A percentile compares a stretch with the other conserved stretches of the same genome.
These are phyloP conservation scores for Melanerpes formicivorus DNA, from an alignment of 2,113 vertebrate genomes.

Conservation along the genomic window DNA sequence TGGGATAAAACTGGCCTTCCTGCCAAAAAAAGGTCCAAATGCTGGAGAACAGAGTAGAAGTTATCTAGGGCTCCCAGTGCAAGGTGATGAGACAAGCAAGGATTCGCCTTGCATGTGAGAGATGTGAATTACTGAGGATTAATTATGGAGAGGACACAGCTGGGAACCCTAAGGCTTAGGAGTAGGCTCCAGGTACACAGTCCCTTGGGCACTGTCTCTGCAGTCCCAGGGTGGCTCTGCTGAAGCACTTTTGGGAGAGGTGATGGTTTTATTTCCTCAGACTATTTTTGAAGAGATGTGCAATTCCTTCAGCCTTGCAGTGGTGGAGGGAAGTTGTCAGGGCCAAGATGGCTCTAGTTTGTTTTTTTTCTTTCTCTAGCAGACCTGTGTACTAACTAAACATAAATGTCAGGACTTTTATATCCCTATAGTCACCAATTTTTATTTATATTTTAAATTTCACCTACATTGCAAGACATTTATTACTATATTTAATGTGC, in stretches of 20 bases:
- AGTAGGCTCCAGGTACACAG: not conserved
- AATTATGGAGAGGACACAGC: not conserved
- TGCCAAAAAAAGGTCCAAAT: not conserved
- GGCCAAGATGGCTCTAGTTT: not conserved
- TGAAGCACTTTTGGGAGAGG: not conserved
- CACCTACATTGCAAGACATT: conserved; percentile 15
- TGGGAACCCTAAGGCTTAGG: not conserved
- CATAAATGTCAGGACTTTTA: conserved; percentile 19
- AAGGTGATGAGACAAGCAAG: not conserved
- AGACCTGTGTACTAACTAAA: not conserved
- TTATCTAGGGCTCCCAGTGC: fast-evolving
- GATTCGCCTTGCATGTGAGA: not conserved
- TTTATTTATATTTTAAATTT: conserved; percentile 41
- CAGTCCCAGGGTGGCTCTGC: not conserved
- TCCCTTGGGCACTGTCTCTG: not conserved
- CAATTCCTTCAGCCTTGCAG: not conserved
- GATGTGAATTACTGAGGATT: not conserved
- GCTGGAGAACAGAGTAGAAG: not conserved
- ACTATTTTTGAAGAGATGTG: not conserved
- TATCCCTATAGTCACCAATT: not conserved
- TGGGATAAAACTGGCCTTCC: not conserved
- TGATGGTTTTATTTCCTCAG: not conserved
- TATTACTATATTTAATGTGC: conserved; percentile 32
- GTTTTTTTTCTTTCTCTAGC: not conserved
- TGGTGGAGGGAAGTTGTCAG: not conserved